Evolutionary conservation across 23 tunicate genomes (phyloP), one percentile per base, ranked within the genome.

Genomic region (Styela clava): DNA sequence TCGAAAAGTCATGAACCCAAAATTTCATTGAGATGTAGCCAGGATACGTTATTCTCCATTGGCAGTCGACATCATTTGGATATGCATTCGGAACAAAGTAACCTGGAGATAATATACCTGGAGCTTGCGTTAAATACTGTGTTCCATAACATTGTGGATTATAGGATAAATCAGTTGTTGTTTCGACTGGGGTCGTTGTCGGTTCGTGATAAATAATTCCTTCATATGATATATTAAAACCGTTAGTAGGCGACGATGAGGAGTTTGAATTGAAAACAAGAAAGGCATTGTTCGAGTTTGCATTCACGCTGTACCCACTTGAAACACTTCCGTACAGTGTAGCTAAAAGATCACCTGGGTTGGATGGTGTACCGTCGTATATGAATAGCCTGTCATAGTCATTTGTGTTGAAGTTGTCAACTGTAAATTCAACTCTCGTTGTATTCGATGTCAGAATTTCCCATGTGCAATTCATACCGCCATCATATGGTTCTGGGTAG

Each of bases 11-110:
- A 3, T 71, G 77, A 16, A 34, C 3, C 5, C 34, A 3, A 16
- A 71, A 71, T 27, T 29, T 2, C 12, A 84, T 44, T 9, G 61
- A 44, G 73, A 78, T 23, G 31, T 61, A 3, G n/a, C 19, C 5
- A 61, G 56, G 2, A 22, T 37, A 61, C 32, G 28, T 68, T 1
- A 84, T 31, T 3, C 62, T 35, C 87, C 87, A 84, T 23, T 35
- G 22, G 87, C 87, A 84, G 62, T 62, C 16, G 2, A 24, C 44
- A 74, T 83, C 26, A 31, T 52, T 35, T 35, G 33, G 62, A 52
- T 84, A 76, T 61, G 61, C 18, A 9, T 24, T 12, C 23, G 87
- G 87, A 31, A 31, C 25, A 33, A 28, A 7, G 56, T 31, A 77
- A 16, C 74, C 83, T 18, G 74, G 21, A 33, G 35, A 77, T 26